phyloP scores from a whole-genome alignment of 1,140 invertebrate genomes.

The Megalopta genalis region DNA sequence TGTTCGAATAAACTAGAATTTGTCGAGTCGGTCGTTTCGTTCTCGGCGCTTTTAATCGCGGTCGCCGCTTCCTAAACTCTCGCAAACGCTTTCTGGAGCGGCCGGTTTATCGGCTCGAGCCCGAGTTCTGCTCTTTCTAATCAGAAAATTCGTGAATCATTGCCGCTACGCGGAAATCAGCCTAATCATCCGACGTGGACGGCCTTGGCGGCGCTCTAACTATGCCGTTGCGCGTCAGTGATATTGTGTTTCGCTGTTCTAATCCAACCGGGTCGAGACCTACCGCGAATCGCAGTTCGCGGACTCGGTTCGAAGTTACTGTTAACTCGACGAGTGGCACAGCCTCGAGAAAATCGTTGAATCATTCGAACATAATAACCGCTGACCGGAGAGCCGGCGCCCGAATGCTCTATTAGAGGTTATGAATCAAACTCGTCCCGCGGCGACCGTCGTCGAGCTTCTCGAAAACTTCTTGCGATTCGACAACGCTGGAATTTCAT shows the following conservation, averaged over 20 bases:
- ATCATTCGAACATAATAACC: background rate
- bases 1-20: no score
- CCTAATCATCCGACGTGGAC: conserved; percentile 19
- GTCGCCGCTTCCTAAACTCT: no score
- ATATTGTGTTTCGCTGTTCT: conserved; percentile 26
- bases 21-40: no score
- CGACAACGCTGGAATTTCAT: no score
- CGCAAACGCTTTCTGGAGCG: no score
- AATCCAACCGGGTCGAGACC: background rate
- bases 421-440: no score
- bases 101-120: no score
- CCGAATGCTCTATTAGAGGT: no score
- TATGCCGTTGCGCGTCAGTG: background rate
- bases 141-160: conserved; percentile 53
- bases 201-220: conserved; percentile 10
- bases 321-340: conserved; percentile 7
- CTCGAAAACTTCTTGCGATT: no score
- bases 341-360: conserved; percentile 53
- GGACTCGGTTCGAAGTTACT: conserved; percentile 8
- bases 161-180: conserved; percentile 31
- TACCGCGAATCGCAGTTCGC: conserved; percentile 19
- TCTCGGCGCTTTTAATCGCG: no score
- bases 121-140: background rate
- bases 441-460: no score
- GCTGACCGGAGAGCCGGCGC: background rate